phyloP scores from a whole-genome alignment of 2,113 vertebrate species.

The Hippocampus comes region DNA sequence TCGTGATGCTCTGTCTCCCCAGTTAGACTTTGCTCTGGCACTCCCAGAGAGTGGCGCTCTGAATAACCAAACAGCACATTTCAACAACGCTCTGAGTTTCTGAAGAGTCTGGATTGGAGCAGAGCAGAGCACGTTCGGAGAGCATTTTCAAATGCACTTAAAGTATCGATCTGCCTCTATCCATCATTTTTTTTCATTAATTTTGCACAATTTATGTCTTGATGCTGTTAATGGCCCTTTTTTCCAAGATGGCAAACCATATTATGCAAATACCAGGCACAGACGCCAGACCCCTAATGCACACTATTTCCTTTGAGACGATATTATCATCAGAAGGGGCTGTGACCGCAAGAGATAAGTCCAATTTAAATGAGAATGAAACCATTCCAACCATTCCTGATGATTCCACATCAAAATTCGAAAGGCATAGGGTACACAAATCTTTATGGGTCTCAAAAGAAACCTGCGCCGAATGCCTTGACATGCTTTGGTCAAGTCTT shows the following conservation, averaged over 20 bases:
- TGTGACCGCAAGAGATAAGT: constrained; percentile 59
- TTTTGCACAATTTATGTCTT: constrained; percentile 36
- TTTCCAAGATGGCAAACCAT: constrained; percentile 70
- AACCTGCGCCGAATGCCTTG: background rate
- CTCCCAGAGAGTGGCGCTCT: too few species aligned
- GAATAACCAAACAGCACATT: background rate
- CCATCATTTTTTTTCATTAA: background rate
- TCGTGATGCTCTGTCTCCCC: too few species aligned
- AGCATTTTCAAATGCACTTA: constrained; percentile 3
- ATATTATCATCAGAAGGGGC: constrained; percentile 67
- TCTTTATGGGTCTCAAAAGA: background rate
- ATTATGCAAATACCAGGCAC: constrained; percentile 66
- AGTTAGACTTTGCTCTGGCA: too few species aligned
- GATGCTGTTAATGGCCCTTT: constrained; percentile 61
- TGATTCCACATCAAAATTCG: constrained; percentile 17
- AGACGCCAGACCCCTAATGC: constrained; percentile 53
- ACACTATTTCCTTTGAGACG: constrained; percentile 66
- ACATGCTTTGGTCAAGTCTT: background rate
- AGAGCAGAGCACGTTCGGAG: too few species aligned
- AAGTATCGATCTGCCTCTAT: constrained; percentile 55
- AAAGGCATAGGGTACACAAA: background rate
- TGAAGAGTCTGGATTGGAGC: too few species aligned
- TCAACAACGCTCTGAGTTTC: background rate
- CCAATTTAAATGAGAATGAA: constrained; percentile 67
- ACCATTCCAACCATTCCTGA: constrained; percentile 37